Conservation (phyloP, 2,113 vertebrate genomes). For the Alouatta palliata region DNA sequence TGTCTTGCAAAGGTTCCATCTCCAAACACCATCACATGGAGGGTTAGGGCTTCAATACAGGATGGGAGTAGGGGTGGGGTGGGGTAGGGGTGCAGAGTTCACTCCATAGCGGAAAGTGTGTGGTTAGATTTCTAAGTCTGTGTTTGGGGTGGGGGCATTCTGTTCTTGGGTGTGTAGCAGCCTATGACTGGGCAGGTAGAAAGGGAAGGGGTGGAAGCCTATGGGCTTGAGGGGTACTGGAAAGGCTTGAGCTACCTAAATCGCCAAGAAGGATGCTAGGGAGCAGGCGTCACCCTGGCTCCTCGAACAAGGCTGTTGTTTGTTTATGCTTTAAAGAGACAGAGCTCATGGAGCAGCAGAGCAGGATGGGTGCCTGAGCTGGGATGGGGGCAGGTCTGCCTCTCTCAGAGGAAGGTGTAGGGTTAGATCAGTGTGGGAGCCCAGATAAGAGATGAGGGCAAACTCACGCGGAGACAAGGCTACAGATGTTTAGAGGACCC, state of each 20-base stretch:
- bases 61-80: not conserved
- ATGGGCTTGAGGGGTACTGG: not conserved
- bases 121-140: not conserved
- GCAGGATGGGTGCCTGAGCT: not conserved
- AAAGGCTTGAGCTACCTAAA: not conserved
- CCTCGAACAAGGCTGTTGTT: slow-evolving; percentile 17
- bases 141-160: no score
- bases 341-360: not conserved
- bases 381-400: not conserved
- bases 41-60: not conserved
- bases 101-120: not conserved
- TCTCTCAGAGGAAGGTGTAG: slow-evolving; percentile 9
- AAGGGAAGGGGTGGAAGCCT: not conserved
- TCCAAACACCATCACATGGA: not conserved
- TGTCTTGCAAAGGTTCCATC: not conserved
- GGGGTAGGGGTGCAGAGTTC: not conserved
- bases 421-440: not conserved
- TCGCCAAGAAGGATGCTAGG: not conserved
- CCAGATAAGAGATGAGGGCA: not conserved
- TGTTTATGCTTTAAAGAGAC: slow-evolving; percentile 31
- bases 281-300: not conserved
- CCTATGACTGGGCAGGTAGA: not conserved
- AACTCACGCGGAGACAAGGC: not conserved
- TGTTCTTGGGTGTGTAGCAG: not conserved
- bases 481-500: not conserved